A percentile compares a stretch with the other conserved stretches of the same genome.
These are phyloP conservation scores for Cyanocitta stelleri DNA, from an alignment of 2,113 vertebrate genomes.

Conservation along the genomic window DNA sequence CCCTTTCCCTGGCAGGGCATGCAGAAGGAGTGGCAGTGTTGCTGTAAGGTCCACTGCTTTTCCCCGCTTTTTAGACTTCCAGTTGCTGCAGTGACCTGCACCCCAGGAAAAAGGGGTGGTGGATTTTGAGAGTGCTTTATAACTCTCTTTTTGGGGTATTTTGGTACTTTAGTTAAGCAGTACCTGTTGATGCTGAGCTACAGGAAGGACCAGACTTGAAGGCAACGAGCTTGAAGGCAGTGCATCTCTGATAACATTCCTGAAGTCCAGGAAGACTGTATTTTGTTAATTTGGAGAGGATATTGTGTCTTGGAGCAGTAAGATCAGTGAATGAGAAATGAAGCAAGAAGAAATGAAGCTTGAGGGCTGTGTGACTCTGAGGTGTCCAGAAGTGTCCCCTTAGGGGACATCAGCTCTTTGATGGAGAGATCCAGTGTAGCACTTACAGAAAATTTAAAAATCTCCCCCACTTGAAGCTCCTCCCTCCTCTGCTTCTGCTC, in stretches of 20 bases:
- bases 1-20: background rate
- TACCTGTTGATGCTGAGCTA: background rate
- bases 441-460: background rate
- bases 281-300: background rate
- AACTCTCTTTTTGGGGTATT: background rate
- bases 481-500: background rate
- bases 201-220: background rate
- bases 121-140: background rate
- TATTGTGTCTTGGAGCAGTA: fast-evolving
- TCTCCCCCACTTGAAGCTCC: background rate
- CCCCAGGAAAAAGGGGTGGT: background rate
- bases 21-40: background rate
- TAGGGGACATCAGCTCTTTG: background rate
- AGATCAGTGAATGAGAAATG: background rate
- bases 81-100: background rate
- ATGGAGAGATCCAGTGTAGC: background rate
- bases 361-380: background rate
- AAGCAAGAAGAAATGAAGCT: background rate
- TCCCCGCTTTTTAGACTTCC: background rate
- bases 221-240: fast-evolving
- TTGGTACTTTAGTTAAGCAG: background rate
- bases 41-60: background rate
- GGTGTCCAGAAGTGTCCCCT: background rate
- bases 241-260: background rate
- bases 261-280: background rate